Percentiles rank a stretch among this genome's conserved stretches.
phyloP scores from a whole-genome alignment of 2,113 vertebrate genomes.

The Antigone vipio region DNA sequence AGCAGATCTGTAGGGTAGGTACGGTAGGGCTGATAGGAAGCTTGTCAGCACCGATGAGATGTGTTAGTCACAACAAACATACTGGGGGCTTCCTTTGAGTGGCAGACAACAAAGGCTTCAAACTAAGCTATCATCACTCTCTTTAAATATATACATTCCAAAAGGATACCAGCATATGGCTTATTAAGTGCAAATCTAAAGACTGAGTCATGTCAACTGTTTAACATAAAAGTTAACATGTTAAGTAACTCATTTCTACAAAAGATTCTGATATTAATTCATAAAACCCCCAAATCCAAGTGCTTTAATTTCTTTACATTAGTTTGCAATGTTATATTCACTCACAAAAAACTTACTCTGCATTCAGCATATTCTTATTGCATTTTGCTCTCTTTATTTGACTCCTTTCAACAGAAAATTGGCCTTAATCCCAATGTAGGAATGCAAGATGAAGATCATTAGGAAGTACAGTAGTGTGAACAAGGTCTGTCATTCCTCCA shows the following conservation, averaged over 20 bases:
- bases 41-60: conserved; percentile 45
- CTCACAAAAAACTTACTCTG: background rate
- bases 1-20: background rate
- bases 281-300: background rate
- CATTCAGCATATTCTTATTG: background rate
- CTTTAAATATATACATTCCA: background rate
- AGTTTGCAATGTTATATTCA: background rate
- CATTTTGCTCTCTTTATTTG: background rate
- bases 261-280: background rate
- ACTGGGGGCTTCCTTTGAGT: background rate
- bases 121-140: background rate
- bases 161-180: background rate
- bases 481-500: background rate
- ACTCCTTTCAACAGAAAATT: background rate
- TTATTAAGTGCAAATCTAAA: background rate
- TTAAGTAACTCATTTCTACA: background rate
- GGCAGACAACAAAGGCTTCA: background rate
- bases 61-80: background rate
- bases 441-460: background rate
- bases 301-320: background rate
- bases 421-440: background rate
- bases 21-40: conserved; percentile 14
- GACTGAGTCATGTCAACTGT: background rate
- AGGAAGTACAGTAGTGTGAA: background rate
- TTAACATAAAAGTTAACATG: background rate